These are phyloP conservation scores for Lethenteron reissneri DNA, from an alignment of 2,113 vertebrate species.

Conservation along the genomic window DNA sequence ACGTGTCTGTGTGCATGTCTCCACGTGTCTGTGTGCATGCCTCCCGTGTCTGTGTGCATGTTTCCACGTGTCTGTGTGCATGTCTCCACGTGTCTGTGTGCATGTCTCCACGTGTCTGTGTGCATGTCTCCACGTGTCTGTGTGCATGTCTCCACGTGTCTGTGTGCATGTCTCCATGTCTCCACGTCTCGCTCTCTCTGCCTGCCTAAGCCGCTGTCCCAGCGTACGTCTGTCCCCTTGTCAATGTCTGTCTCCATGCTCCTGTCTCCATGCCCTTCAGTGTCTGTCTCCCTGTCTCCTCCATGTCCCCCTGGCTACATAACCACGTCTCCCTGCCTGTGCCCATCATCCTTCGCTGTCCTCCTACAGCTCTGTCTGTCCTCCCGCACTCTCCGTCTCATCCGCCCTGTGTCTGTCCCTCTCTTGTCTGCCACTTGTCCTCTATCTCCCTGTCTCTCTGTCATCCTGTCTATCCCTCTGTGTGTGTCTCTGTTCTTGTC, in stretches of 20 bases:
- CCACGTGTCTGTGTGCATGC: too few relatives aligned
- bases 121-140: background rate
- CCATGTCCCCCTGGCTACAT: background rate
- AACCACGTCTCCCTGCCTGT: background rate
- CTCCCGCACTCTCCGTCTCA: background rate
- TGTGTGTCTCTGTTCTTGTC: too few relatives aligned
- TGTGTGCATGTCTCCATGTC: background rate
- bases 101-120: too few relatives aligned
- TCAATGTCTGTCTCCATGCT: background rate
- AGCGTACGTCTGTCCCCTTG: background rate
- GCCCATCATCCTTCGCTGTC: background rate
- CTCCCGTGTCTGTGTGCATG: too few relatives aligned
- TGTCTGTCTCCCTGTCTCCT: background rate
- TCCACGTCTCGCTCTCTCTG: background rate
- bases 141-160: background rate
- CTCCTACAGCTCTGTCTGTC: background rate
- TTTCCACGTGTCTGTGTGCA: too few relatives aligned
- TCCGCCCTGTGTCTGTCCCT: background rate
- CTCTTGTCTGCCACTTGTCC: background rate
- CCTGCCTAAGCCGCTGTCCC: background rate
- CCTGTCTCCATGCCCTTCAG: background rate
- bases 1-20: too few relatives aligned
- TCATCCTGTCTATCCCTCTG: too few relatives aligned
- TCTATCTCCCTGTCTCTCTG: background rate
- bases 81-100: too few relatives aligned